phyloP scores from a whole-genome alignment of 2,797 vertebrate species.

The Phrynocephalus guinanensis region DNA sequence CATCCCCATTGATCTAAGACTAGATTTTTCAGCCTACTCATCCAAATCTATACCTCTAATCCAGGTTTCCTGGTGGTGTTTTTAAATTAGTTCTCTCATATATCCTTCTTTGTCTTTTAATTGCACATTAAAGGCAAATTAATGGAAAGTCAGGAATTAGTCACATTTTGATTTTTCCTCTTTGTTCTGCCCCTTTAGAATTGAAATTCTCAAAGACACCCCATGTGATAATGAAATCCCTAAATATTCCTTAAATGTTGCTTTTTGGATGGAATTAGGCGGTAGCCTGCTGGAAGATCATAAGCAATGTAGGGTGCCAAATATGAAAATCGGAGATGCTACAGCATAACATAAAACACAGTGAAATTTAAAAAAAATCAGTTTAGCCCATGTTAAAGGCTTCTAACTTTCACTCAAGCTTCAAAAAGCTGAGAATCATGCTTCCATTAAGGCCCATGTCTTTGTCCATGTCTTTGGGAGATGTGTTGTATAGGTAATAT shows the following conservation, averaged over 20 bases:
- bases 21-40: conserved; percentile 62
- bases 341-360: not conserved
- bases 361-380: not conserved
- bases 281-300: not conserved
- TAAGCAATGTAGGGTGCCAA: not conserved
- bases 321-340: not conserved
- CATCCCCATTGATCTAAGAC: conserved; percentile 47
- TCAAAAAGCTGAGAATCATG: not conserved
- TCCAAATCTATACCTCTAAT: conserved; percentile 52
- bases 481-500: not conserved
- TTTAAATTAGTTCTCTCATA: conserved; percentile 60
- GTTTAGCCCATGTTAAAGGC: not conserved
- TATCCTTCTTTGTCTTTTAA: conserved; percentile 30
- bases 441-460: not conserved
- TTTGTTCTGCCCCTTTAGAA: conserved; percentile 23
- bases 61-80: conserved; percentile 53
- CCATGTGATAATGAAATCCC: conserved; percentile 17
- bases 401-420: not conserved
- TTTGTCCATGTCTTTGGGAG: not conserved
- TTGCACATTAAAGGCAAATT: conserved; percentile 29
- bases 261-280: conserved; percentile 11
- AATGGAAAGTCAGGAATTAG: conserved; percentile 35
- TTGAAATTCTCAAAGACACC: conserved; percentile 11
- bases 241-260: conserved; percentile 2
- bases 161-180: not conserved